Evolutionary conservation across 2,113 vertebrate species (phyloP).

Genomic region (Cettia cetti): DNA sequence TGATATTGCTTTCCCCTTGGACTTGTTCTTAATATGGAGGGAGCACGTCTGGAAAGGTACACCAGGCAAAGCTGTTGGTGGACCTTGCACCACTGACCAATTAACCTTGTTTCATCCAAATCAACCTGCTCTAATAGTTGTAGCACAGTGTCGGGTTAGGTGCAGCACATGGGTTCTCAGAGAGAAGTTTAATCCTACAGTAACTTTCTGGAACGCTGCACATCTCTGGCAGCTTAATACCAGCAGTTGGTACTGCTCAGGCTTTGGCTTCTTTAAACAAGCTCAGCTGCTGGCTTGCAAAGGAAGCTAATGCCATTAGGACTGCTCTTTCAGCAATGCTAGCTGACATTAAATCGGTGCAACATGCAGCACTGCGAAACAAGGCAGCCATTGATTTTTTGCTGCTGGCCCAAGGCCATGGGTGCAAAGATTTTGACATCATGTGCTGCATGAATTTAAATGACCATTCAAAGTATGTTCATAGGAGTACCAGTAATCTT

Average conservation of each 20-base stretch:
- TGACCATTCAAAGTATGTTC: neutral
- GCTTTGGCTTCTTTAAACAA: neutral
- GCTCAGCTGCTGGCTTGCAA: neutral
- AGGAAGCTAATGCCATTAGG: neutral
- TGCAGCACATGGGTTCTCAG: accelerated
- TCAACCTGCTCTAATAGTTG: neutral
- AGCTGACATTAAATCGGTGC: accelerated
- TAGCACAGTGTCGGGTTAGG: accelerated
- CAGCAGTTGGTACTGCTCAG: neutral
- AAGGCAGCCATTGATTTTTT: neutral
- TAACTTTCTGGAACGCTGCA: neutral
- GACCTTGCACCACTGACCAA: neutral
- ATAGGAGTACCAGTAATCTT: neutral
- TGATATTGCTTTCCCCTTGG: accelerated
- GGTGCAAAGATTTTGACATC: neutral
- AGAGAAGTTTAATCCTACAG: accelerated
- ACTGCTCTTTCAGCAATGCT: neutral
- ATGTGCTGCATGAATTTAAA: neutral
- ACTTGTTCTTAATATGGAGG: neutral
- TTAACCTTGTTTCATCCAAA: neutral
- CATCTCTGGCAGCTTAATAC: neutral
- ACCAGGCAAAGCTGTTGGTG: neutral
- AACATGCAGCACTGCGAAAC: neutral
- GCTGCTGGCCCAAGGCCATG: neutral
- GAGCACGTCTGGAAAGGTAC: neutral